Conservation (phyloP, 2,797 vertebrate genomes). For the Acipenser ruthenus region DNA sequence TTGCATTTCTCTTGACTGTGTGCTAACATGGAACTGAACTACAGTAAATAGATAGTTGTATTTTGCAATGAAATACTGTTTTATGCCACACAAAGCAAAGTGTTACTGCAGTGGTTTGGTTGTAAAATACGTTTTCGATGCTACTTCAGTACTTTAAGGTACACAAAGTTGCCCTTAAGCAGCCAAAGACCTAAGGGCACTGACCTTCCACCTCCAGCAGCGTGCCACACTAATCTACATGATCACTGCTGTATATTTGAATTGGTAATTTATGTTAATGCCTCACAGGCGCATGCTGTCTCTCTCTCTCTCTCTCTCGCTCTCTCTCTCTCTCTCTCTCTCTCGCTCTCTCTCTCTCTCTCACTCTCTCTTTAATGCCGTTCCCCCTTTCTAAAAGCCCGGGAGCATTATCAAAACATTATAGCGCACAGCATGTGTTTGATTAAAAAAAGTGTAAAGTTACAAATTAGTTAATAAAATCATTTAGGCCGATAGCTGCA, state of each 20-base stretch:
- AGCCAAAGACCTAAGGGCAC: conserved; percentile 35
- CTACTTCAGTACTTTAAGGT: conserved; percentile 36
- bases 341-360: conserved; percentile 33
- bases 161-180: conserved; percentile 29
- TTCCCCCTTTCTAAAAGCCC: conserved; percentile 57
- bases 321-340: not conserved
- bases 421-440: conserved; percentile 57
- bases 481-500: conserved; percentile 56
- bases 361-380: conserved; percentile 51
- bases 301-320: conserved; percentile 7
- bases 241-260: conserved; percentile 34
- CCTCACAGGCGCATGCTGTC: conserved; percentile 12
- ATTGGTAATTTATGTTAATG: conserved; percentile 23
- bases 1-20: too few species aligned
- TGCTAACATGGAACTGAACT: too few species aligned
- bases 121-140: not conserved
- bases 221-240: conserved; percentile 32
- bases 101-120: too few species aligned
- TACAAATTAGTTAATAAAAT: conserved; percentile 63
- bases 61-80: too few species aligned
- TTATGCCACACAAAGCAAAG: too few species aligned
- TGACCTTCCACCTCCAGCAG: conserved; percentile 19
- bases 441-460: conserved; percentile 62
- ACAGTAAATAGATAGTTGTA: too few species aligned
- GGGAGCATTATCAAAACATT: conserved; percentile 59